Conservation (phyloP, 2,888 invertebrate species). For the Halocaridina rubra region DNA sequence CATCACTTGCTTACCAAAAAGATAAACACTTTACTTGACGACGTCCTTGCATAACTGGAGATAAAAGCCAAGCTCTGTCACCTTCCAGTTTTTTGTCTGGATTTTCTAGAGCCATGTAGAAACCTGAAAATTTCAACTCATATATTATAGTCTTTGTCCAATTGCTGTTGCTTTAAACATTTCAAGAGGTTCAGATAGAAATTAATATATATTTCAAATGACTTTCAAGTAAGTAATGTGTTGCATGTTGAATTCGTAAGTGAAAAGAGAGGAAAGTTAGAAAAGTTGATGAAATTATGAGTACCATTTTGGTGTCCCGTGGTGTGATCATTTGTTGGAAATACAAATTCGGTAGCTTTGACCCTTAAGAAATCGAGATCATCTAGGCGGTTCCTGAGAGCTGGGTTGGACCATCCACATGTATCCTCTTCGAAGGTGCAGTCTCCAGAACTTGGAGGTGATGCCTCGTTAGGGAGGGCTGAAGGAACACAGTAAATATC, state of each 20-base stretch:
- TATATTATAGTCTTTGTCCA: no score
- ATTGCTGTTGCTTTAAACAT: no score
- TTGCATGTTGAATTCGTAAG: no score
- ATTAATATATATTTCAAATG: no score
- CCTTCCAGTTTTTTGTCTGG: conserved; percentile 61
- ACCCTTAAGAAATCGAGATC: conserved; percentile 71
- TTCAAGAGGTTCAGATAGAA: no score
- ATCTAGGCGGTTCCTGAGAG: conserved; percentile 68
- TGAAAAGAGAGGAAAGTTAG: no score
- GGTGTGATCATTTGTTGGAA: conserved; percentile 69
- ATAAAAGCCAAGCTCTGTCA: conserved; percentile 70
- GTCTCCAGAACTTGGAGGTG: conserved; percentile 70
- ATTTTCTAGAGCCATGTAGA: conserved; percentile 56
- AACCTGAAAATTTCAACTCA: no score
- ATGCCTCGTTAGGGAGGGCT: conserved; percentile 68
- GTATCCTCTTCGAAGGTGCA: conserved; percentile 74
- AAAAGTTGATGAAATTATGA: no score
- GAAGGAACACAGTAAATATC: background rate
- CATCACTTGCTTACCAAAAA: conserved; percentile 68
- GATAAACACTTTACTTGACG: conserved; percentile 69
- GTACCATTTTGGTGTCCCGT: conserved; percentile 52
- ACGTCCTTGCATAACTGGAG: conserved; percentile 68
- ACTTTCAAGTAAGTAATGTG: no score
- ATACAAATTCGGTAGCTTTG: conserved; percentile 68
- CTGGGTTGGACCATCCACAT: conserved; percentile 73